These are phyloP conservation scores for Arctocebus calabarensis DNA, from an alignment of 2,797 vertebrate species.

Conservation along the genomic window DNA sequence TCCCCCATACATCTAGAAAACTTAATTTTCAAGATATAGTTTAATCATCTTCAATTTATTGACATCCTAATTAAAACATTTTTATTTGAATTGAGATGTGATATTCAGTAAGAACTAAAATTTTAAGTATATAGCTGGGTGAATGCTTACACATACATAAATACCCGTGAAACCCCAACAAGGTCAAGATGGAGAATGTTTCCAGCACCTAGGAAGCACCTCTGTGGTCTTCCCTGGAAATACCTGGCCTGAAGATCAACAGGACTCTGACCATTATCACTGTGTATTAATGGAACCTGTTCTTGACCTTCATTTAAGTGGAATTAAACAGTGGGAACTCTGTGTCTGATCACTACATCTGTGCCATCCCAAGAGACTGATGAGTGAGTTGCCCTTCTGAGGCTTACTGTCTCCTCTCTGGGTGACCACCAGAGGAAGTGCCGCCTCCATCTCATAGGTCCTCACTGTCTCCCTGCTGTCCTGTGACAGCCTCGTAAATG, in stretches of 20 bases:
- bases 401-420: not conserved
- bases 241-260: not conserved
- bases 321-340: too few species aligned
- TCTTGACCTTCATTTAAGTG: not conserved
- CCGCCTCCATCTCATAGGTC: not conserved
- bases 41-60: not conserved
- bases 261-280: not conserved
- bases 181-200: not conserved
- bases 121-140: too few species aligned
- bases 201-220: not conserved
- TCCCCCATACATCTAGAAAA: too few species aligned
- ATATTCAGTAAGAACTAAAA: not conserved
- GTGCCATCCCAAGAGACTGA: not conserved
- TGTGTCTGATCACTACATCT: not conserved
- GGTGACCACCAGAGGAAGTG: not conserved
- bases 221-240: not conserved
- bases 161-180: not conserved
- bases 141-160: not conserved
- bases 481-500: not conserved
- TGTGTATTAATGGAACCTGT: accelerated
- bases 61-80: not conserved
- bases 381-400: too few species aligned
- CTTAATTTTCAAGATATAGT: not conserved
- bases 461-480: not conserved
- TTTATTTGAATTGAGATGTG: not conserved